These are phyloP conservation scores for Hydrolagus colliei DNA, from an alignment of 2,797 vertebrate species.

Conservation along the genomic window DNA sequence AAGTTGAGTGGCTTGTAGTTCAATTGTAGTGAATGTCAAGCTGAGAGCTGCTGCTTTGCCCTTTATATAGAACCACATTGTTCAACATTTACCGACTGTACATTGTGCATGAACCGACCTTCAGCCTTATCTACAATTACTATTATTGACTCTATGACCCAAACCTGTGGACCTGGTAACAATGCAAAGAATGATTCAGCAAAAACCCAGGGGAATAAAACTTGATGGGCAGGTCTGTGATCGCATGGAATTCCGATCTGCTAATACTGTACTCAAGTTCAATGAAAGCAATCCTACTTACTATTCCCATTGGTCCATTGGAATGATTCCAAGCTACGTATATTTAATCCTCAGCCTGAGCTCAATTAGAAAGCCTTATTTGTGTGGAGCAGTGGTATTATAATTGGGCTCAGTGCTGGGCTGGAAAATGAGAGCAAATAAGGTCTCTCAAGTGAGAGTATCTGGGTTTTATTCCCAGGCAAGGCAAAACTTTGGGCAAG, in stretches of 20 bases:
- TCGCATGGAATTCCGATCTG: not conserved
- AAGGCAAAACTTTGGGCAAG: too few species aligned
- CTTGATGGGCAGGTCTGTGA: not conserved
- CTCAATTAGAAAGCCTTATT: not conserved
- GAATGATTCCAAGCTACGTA: not conserved
- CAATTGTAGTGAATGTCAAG: not conserved
- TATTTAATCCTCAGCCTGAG: not conserved
- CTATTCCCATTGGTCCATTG: not conserved
- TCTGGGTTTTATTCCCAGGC: not conserved
- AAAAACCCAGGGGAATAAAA: not conserved
- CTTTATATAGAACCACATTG: not conserved
- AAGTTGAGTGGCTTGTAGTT: not conserved
- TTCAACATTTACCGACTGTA: not conserved
- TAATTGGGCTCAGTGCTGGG: not conserved
- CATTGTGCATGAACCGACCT: not conserved
- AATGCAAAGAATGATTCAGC: not conserved
- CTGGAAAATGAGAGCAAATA: not conserved
- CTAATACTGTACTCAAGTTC: not conserved
- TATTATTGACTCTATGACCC: not conserved
- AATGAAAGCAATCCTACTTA: not conserved
- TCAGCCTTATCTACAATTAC: constrained; percentile 13
- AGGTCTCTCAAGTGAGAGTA: not conserved
- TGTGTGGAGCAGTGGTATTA: too few species aligned
- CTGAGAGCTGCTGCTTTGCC: not conserved
- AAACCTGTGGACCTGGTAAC: not conserved